Evolutionary conservation across 2,888 invertebrate genomes (phyloP).

Genomic region (Drosophila affinis): DNA sequence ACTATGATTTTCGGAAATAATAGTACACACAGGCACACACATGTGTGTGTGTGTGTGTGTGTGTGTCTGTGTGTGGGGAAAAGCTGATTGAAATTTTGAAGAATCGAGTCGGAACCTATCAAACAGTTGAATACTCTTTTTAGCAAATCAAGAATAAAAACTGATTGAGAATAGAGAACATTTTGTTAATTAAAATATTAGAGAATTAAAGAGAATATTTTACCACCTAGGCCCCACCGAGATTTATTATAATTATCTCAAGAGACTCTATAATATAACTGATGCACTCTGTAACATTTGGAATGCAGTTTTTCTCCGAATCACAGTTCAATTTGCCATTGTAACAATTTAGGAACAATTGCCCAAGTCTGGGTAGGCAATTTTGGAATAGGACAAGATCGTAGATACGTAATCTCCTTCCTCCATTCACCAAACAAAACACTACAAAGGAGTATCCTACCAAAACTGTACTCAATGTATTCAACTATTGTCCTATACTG

Average conservation of each 20-base stretch:
- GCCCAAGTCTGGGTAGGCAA: not conserved
- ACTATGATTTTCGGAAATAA: conserved; percentile 58
- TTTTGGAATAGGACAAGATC: not conserved
- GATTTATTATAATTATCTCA: no score
- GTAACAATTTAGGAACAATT: not conserved
- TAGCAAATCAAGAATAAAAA: not conserved
- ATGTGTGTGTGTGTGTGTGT: conserved; percentile 14
- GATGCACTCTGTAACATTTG: no score
- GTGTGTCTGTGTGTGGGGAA: conserved; percentile 11
- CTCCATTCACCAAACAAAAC: not conserved
- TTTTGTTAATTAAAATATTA: no score
- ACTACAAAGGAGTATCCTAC: not conserved
- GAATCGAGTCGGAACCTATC: conserved; percentile 8
- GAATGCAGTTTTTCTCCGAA: no score
- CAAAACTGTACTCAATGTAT: not conserved
- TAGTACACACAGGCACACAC: conserved; percentile 31
- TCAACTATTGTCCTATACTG: not conserved
- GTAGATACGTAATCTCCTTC: not conserved
- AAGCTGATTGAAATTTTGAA: conserved; percentile 61
- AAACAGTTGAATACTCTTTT: conserved; percentile 43
- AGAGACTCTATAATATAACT: no score
- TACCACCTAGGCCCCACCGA: no score
- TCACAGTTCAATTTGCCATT: not conserved
- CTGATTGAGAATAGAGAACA: no score
- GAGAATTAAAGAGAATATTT: no score